Percentiles rank a stretch among this genome's conserved stretches.
Conservation (phyloP, 2,888 invertebrate species). For the Drosophila phalerata region DNA sequence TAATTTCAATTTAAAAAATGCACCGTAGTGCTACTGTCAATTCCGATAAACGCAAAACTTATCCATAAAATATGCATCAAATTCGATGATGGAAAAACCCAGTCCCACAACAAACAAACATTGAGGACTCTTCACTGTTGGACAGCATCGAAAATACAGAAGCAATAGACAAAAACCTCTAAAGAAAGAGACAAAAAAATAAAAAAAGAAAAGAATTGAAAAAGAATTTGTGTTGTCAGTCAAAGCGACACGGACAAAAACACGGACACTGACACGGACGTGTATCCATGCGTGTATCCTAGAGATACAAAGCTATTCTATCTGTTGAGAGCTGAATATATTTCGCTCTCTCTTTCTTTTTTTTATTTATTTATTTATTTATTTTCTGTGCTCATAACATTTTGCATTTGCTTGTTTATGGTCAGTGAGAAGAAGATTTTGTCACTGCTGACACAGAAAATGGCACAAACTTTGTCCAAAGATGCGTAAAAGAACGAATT, state of each 20-base stretch:
- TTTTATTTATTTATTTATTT: neutral
- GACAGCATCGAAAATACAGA: slow-evolving; percentile 1
- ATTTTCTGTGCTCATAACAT: slow-evolving; percentile 32
- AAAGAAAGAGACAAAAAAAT: neutral
- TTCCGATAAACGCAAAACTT: slow-evolving; percentile 49
- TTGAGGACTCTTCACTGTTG: neutral
- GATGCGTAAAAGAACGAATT: slow-evolving; percentile 34
- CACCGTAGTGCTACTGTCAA: slow-evolving; percentile 32
- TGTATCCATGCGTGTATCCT: slow-evolving; percentile 59
- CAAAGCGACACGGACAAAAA: slow-evolving; percentile 18
- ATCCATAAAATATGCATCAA: slow-evolving; percentile 63
- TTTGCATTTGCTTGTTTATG: slow-evolving; percentile 62
- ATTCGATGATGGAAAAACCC: slow-evolving; percentile 53
- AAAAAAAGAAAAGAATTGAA: neutral
- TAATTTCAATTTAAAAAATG: slow-evolving; percentile 44
- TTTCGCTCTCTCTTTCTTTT: neutral
- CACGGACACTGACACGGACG: slow-evolving; percentile 29
- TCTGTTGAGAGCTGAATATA: slow-evolving; percentile 23
- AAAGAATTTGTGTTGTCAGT: slow-evolving; percentile 33
- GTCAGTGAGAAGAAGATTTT: slow-evolving; percentile 53
- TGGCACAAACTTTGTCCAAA: slow-evolving; percentile 26
- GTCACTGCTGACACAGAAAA: slow-evolving; percentile 39
- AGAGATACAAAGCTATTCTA: slow-evolving; percentile 41
- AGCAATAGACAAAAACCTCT: slow-evolving; percentile 16
- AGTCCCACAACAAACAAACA: slow-evolving; percentile 21